These are phyloP conservation scores for Stenoptilia bipunctidactyla DNA, from an alignment of 2,888 invertebrate species.

Conservation along the genomic window DNA sequence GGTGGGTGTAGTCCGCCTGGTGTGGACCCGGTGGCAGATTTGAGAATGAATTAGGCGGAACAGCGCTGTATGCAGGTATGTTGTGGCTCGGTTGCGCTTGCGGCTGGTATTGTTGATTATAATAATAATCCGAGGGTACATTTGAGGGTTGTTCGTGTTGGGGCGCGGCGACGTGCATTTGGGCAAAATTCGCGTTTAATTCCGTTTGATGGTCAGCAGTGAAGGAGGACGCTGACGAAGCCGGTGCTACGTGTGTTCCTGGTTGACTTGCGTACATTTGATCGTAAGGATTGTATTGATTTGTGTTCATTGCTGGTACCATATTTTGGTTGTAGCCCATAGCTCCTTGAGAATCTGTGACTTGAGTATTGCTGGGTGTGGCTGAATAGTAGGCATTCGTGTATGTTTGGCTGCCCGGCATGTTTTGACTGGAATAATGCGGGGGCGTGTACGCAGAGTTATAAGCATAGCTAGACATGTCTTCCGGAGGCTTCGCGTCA, in stretches of 20 bases:
- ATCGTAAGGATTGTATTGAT: constrained; percentile 21
- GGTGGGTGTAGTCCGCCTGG: constrained; percentile 30
- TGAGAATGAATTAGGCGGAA: background rate
- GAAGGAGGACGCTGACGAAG: constrained; percentile 20
- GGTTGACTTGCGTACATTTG: constrained; percentile 19
- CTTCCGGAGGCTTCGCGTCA: constrained; percentile 36
- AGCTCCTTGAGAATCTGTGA: constrained; percentile 35
- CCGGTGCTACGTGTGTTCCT: constrained; percentile 9
- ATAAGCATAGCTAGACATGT: constrained; percentile 30
- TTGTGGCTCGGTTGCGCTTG: background rate
- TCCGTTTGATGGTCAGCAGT: constrained; percentile 27
- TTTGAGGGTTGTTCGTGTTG: background rate
- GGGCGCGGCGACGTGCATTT: constrained; percentile 41
- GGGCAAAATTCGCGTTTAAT: constrained; percentile 39
- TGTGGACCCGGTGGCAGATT: constrained; percentile 4
- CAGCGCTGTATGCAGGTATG: background rate
- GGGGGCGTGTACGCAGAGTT: constrained; percentile 43
- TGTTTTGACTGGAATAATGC: constrained; percentile 34
- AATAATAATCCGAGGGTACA: constrained; percentile 20
- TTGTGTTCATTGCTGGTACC: constrained; percentile 6
- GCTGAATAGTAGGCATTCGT: constrained; percentile 45
- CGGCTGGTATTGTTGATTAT: constrained; percentile 45
- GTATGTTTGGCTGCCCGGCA: constrained; percentile 29
- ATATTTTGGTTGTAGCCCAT: constrained; percentile 14
- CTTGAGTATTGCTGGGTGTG: constrained; percentile 25